Evolutionary conservation across 2,113 vertebrate species (phyloP).

Genomic region (Pterocles burchelli): DNA sequence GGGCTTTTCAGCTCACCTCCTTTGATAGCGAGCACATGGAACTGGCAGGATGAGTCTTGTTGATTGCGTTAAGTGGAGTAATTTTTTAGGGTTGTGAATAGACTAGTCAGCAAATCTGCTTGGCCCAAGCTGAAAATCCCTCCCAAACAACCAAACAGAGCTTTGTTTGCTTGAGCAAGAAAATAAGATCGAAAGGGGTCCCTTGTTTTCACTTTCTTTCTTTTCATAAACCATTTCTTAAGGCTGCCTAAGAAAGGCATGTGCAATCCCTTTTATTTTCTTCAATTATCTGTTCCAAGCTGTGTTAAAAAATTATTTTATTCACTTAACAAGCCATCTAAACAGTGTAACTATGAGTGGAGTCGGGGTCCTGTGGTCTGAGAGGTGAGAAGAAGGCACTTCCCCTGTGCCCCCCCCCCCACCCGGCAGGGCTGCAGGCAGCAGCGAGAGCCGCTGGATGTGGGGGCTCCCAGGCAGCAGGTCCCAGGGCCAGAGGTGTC

Average conservation of each 20-base stretch:
- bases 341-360: neutral
- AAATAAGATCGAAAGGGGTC: neutral
- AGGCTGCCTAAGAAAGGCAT: neutral
- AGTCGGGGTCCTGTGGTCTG: neutral
- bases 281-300: neutral
- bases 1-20: conserved; percentile 29
- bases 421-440: neutral
- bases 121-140: neutral
- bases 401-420: accelerated
- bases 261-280: neutral
- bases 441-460: accelerated
- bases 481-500: neutral
- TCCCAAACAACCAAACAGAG: neutral
- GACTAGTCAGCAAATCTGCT: neutral
- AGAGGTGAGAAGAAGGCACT: neutral
- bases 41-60: conserved; percentile 48
- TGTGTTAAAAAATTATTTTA: neutral
- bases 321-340: neutral
- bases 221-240: neutral
- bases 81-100: neutral
- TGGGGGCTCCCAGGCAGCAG: neutral
- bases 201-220: neutral
- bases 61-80: neutral
- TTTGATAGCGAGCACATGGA: conserved; percentile 23
- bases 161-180: neutral